phyloP scores from a whole-genome alignment of 1,140 invertebrate genomes.

The Odontomachus brunneus region DNA sequence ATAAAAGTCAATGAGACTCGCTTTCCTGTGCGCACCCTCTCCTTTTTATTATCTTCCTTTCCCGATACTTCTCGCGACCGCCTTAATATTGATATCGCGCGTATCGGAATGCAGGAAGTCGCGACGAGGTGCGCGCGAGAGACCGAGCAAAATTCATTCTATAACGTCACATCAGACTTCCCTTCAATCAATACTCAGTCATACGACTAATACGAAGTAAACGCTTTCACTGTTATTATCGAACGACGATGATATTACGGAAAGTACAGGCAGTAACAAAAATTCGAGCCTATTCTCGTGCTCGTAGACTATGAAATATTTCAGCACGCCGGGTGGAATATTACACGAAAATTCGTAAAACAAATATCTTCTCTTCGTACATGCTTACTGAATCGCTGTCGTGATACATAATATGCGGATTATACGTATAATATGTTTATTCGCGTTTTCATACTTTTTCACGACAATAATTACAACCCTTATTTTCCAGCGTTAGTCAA shows the following conservation, averaged over 20 bases:
- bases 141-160: constrained; percentile 40
- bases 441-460: neutral
- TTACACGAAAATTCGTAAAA: neutral
- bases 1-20: constrained; percentile 49
- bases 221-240: constrained; percentile 45
- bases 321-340: neutral
- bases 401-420: neutral
- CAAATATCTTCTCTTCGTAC: neutral
- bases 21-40: neutral
- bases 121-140: neutral
- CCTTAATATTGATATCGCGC: constrained; percentile 32
- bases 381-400: neutral
- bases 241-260: neutral
- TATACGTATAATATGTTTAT: constrained; percentile 6
- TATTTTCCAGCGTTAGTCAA: neutral
- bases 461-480: constrained; percentile 22
- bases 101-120: constrained; percentile 49
- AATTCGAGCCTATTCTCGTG: no score
- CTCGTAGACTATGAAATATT: neutral
- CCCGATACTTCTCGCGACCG: no score
- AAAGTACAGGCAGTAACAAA: neutral
- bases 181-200: constrained; percentile 18
- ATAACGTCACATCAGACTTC: constrained; percentile 21
- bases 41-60: neutral
- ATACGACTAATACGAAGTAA: constrained; percentile 12